These are phyloP conservation scores for Cabera pusaria DNA, from an alignment of 2,888 invertebrate species.

Conservation along the genomic window DNA sequence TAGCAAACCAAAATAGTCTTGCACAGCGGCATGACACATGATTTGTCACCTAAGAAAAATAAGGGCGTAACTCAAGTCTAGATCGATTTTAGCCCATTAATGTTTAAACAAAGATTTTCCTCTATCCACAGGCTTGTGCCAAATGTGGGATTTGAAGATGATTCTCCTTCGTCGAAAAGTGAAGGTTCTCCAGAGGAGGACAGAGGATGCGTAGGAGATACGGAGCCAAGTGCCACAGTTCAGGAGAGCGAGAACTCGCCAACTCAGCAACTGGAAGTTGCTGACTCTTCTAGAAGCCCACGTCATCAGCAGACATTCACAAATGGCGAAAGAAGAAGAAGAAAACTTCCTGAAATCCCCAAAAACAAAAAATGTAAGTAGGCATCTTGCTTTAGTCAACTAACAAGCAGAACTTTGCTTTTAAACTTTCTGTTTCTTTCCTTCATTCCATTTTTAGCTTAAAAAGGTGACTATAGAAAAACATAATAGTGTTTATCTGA, in stretches of 20 bases:
- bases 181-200: constrained; percentile 87
- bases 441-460: not conserved
- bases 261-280: constrained; percentile 53
- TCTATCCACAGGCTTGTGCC: constrained; percentile 88
- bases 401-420: too few relatives aligned
- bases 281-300: constrained; percentile 61
- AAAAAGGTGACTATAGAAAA: not conserved
- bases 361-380: constrained; percentile 93
- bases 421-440: not conserved
- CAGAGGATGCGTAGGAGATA: constrained; percentile 81
- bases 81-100: not conserved
- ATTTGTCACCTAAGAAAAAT: constrained; percentile 40
- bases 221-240: constrained; percentile 53
- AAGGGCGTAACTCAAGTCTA: constrained; percentile 20
- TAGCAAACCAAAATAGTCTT: constrained; percentile 16
- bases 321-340: constrained; percentile 86
- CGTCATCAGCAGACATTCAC: constrained; percentile 65
- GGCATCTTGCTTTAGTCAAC: too few relatives aligned
- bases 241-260: constrained; percentile 48
- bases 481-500: too few relatives aligned
- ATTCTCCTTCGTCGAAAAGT: constrained; percentile 91
- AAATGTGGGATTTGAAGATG: constrained; percentile 91
- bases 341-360: constrained; percentile 95
- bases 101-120: too few relatives aligned
- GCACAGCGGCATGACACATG: constrained; percentile 19